Evolutionary conservation across 2,888 invertebrate species (phyloP), one percentile per base, ranked within the genome.

Genomic region (Coenonympha glycerion): DNA sequence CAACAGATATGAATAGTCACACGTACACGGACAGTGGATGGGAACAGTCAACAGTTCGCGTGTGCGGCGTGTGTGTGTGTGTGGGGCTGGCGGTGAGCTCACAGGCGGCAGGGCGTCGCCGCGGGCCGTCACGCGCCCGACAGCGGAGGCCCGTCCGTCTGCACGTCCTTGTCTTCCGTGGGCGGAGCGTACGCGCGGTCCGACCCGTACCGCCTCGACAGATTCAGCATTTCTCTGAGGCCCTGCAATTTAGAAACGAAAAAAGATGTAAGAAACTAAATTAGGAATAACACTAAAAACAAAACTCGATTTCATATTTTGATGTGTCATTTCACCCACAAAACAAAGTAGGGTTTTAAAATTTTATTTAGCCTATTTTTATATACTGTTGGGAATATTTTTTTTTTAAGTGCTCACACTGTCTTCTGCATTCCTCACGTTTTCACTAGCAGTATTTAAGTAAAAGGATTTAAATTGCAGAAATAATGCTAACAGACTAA

Each of bases 161-260:
- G 93, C 56, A 93, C 91, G 55, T 89, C 90, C 78, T 94, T 93
- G 72, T 92, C 93, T 69, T 91, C 91, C 54, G 90, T 92, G 63
- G 91, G 89, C 42, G 86, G 86, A 21, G 87, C 73, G 22, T 76
- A 60, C 8, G 76, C 66, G 6, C 83, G 73, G 41, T 86, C 86
- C 2, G 91, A 91, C 4, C 93, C 94, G 65, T 91, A 92, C 76
- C 92, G 91, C 67, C 91, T 90, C 0, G 94, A 93, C 52, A 96
- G 91, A 73, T 94, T 92, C 58, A 97, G 79, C 77, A 97, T 89
- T 80, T 97, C 95, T 57, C 96, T 89, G 61, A 98, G 84, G 22
- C 94, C 94, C 91, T 92, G 77, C 3, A 78, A 74, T 49, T 49
- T 49, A 2, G 8, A 18, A 2, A 18, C 1, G 18, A 9, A 18